Conservation (phyloP, 2,113 vertebrate genomes). For the Helogale parvula region DNA sequence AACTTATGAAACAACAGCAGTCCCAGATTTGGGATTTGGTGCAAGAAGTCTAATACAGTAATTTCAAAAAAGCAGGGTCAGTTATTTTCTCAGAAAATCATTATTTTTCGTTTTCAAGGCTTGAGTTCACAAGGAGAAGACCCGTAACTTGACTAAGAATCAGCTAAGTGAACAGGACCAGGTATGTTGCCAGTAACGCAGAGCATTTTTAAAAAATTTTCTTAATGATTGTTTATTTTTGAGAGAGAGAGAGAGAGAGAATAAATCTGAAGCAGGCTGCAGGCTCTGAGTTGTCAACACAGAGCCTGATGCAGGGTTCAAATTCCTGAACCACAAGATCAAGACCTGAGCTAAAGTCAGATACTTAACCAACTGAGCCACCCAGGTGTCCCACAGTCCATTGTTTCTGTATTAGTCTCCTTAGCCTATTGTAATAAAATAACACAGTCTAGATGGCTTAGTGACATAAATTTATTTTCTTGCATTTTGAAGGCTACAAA, state of each 20-base stretch:
- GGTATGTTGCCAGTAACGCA: background rate
- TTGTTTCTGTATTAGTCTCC: background rate
- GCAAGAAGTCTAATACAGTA: background rate
- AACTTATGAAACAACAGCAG: background rate
- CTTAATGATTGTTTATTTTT: no score
- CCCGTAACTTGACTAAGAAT: background rate
- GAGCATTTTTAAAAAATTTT: no score
- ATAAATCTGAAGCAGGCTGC: no score
- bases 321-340: no score
- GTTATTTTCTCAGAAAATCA: background rate
- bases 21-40: background rate
- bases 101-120: background rate
- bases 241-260: no score
- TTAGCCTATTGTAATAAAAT: background rate
- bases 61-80: background rate
- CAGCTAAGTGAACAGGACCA: background rate
- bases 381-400: background rate
- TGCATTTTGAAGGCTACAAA: background rate
- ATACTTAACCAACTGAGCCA: no score
- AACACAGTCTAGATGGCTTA: background rate
- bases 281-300: no score
- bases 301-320: no score
- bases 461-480: background rate
- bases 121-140: background rate
- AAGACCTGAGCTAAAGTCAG: no score